Conservation (phyloP, 1,140 invertebrate species). For the Bombus fervidus region DNA sequence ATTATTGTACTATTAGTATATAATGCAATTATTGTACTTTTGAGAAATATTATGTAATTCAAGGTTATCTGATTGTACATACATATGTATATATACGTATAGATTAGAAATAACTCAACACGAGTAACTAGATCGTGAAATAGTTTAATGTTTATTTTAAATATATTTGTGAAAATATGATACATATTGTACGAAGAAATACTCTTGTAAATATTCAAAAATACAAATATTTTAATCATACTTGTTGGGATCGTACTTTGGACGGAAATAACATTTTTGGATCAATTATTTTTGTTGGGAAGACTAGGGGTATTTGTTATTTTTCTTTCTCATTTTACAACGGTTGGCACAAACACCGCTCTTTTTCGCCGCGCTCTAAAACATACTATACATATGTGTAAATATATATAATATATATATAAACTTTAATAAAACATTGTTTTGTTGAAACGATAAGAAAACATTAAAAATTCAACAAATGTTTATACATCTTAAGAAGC, state of each 20-base stretch:
- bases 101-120: background rate
- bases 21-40: background rate
- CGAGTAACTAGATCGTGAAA: background rate
- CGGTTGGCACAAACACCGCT: conserved; percentile 25
- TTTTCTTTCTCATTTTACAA: conserved; percentile 11
- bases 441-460: conserved; percentile 30
- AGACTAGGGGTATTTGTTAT: conserved; percentile 39
- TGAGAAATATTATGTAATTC: background rate
- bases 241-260: conserved; percentile 38
- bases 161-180: conserved; percentile 46
- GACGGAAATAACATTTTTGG: conserved; percentile 41
- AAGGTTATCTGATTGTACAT: background rate
- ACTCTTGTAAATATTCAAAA: conserved; percentile 25
- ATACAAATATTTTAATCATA: conserved; percentile 25
- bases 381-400: background rate
- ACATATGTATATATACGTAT: too few relatives aligned
- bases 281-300: conserved; percentile 20
- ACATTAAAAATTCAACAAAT: background rate
- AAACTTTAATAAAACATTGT: conserved; percentile 18
- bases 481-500: conserved; percentile 27
- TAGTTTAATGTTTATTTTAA: conserved; percentile 12
- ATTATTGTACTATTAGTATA: background rate
- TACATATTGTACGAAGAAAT: background rate
- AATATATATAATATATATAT: background rate
- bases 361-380: background rate